Evolutionary conservation across 2,888 invertebrate species (phyloP), one percentile per base, ranked within the genome.

Genomic region (Maniola hyperantus): DNA sequence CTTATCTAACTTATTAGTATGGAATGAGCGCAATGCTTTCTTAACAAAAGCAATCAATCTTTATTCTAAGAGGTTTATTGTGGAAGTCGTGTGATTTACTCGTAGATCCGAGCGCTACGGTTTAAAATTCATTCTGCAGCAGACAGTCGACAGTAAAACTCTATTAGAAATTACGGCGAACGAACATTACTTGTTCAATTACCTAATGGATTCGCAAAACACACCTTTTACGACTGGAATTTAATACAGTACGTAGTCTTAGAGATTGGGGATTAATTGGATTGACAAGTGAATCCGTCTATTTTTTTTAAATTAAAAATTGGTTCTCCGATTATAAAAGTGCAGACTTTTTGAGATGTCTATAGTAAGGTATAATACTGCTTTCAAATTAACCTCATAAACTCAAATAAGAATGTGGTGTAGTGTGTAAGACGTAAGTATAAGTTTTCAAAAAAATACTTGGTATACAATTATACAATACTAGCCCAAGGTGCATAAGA

Each of bases 171-270:
- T 64, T 42, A 54, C 57, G 68, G 68, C 57, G 50, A 64, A 51
- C 64, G 67, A 64, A 65, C 54, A 54, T 64, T 51, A 67, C 46
- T 68, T 54, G 68, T 70, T 72, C 74, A 75, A 74, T 76, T 74
- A 75, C 71, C 72, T 75, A 75, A 76, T 76, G 75, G 75, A 66
- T 74, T 69, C 67, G 65, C 68, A 70, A 71, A 74, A 72, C 69
- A 75, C 70, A 68, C 72, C 70, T 65, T 71, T 70, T 70, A 68
- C 70, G 68, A 66, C 61, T 61, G 39, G 58, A 54, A 46, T 50
- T 64, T 65, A 61, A 66, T 66, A 61, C 53, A 60, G 60, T 66
- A 42, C 48, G 11, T 64, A 64, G 60, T 50, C 10, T 4, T 57
- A 34, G 64, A 67, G 67, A 10, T 13, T 8, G n/a, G 11, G 5